phyloP scores from a whole-genome alignment of 2,888 invertebrate species.

The Fragum fragum region DNA sequence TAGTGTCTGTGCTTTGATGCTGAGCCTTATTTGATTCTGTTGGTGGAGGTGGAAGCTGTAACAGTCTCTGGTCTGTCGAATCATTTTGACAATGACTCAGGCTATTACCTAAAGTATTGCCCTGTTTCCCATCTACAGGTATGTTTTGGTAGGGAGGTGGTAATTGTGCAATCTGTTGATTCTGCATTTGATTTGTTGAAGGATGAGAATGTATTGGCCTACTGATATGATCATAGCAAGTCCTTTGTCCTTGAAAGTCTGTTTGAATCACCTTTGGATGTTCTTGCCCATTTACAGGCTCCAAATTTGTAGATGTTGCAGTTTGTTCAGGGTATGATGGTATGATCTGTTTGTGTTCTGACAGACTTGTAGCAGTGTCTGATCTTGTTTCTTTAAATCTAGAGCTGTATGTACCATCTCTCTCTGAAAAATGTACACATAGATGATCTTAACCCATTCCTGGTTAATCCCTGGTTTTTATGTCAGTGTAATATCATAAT shows the following conservation, averaged over 20 bases:
- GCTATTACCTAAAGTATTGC: background rate
- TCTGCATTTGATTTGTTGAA: background rate
- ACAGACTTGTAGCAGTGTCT: background rate
- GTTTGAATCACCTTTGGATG: background rate
- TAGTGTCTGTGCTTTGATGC: constrained; percentile 2
- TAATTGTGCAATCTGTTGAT: background rate
- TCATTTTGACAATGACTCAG: background rate
- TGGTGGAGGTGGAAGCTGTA: constrained; percentile 68
- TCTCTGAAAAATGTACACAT: too few relatives aligned
- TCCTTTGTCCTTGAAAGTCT: background rate
- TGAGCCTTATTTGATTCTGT: constrained; percentile 36
- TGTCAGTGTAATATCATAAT: too few relatives aligned
- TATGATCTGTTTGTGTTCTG: background rate
- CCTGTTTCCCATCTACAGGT: background rate
- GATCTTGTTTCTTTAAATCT: background rate
- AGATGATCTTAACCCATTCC: too few relatives aligned
- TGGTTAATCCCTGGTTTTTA: too few relatives aligned
- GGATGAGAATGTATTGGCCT: background rate
- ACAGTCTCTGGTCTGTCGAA: constrained; percentile 31
- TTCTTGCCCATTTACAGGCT: background rate
- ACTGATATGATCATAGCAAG: background rate
- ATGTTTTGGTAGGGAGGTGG: background rate
- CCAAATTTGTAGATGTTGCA: background rate
- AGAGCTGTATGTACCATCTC: constrained; percentile 44
- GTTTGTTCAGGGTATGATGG: background rate